Evolutionary conservation across 2,113 vertebrate species (phyloP).

Genomic region (Chloebia gouldiae): DNA sequence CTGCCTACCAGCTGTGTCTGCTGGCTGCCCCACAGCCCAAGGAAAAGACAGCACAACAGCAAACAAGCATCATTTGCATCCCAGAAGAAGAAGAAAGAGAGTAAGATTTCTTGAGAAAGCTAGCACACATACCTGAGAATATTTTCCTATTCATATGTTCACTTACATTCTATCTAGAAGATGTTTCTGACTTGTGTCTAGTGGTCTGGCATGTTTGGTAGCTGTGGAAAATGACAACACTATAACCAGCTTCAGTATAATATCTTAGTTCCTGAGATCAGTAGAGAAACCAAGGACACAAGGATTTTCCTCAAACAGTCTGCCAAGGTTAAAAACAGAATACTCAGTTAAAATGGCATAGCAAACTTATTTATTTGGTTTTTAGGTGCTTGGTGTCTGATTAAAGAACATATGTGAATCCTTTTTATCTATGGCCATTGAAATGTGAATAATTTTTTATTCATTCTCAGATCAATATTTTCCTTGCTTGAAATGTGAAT

Average conservation of each 20-base stretch:
- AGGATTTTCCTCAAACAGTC: not conserved
- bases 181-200: not conserved
- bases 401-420: not conserved
- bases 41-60: not conserved
- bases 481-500: not conserved
- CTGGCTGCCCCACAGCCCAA: not conserved
- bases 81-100: not conserved
- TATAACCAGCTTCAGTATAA: not conserved
- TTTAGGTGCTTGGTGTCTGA: not conserved
- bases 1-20: not conserved
- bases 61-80: not conserved
- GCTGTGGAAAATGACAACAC: not conserved
- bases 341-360: not conserved
- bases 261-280: not conserved
- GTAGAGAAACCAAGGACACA: not conserved
- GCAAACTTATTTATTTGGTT: not conserved
- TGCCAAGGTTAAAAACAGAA: not conserved
- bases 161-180: not conserved
- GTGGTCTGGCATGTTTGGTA: not conserved
- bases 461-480: not conserved
- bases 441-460: not conserved
- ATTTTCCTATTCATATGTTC: not conserved
- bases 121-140: not conserved
- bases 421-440: not conserved
- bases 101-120: not conserved